phyloP scores from a whole-genome alignment of 2,888 invertebrate genomes.

The Limnephilus marmoratus region DNA sequence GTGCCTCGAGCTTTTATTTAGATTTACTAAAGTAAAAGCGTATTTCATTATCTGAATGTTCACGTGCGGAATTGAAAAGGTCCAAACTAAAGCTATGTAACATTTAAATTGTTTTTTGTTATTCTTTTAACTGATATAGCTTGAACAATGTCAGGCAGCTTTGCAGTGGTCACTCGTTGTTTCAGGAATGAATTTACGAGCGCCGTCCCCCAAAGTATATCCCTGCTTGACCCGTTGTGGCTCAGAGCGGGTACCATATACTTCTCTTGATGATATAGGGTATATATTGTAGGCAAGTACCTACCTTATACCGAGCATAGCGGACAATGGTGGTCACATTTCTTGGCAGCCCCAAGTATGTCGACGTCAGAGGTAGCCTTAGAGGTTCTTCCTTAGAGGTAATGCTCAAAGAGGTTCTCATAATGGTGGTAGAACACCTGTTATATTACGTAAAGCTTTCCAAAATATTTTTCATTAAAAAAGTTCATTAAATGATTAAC shows the following conservation, averaged over 20 bases:
- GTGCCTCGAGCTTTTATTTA: not conserved
- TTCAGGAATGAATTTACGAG: conserved; percentile 16
- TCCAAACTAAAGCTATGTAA: not conserved
- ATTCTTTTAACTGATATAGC: not conserved
- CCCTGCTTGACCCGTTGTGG: not conserved
- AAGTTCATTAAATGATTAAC: not conserved
- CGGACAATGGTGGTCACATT: not conserved
- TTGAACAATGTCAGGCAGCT: not conserved
- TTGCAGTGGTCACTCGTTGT: not conserved
- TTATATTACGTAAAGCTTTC: not conserved
- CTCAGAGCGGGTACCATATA: not conserved
- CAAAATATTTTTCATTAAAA: not conserved
- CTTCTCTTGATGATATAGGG: not conserved
- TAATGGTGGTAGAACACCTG: not conserved
- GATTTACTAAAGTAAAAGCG: not conserved
- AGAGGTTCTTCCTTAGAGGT: not conserved
- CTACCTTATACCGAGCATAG: not conserved
- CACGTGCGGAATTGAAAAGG: not conserved
- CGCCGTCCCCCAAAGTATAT: not conserved
- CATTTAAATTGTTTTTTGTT: not conserved
- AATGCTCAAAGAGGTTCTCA: not conserved
- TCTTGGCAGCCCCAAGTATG: not conserved
- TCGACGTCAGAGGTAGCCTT: not conserved
- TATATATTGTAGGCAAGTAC: not conserved
- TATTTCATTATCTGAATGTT: not conserved